Conservation (phyloP, 2,888 invertebrate species). For the Pediacus dermestoides region DNA sequence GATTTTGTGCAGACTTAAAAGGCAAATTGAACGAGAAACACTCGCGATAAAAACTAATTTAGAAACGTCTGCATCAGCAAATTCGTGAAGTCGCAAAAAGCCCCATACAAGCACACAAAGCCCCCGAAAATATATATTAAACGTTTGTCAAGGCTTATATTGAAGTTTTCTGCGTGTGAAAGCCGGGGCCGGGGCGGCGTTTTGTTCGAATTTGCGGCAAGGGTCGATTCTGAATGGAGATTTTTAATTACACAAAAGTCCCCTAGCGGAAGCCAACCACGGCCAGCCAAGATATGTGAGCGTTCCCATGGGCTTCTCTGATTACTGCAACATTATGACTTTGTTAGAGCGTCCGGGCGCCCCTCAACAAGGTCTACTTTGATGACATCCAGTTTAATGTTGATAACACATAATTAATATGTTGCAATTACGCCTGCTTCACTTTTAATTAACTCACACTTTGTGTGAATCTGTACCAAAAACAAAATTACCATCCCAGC, state of each 20-base stretch:
- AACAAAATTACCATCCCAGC: no score
- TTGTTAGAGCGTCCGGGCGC: no score
- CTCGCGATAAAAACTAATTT: slow-evolving; percentile 34
- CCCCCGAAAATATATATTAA: slow-evolving; percentile 29
- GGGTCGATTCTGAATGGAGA: slow-evolving; percentile 27
- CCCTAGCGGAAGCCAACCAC: slow-evolving; percentile 20
- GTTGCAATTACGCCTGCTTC: no score
- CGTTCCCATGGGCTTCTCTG: slow-evolving; percentile 27
- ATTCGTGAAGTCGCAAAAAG: slow-evolving; percentile 24
- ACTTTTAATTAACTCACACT: no score
- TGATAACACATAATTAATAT: no score
- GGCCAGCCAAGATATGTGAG: slow-evolving; percentile 29
- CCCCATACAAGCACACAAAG: slow-evolving; percentile 24
- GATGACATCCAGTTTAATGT: no score
- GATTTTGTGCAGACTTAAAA: no score
- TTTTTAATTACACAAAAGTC: slow-evolving; percentile 34
- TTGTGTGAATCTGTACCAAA: no score
- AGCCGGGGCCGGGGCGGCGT: slow-evolving; percentile 28
- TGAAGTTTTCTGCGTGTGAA: slow-evolving; percentile 32
- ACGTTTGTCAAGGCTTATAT: slow-evolving; percentile 31
- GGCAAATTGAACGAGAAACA: no score
- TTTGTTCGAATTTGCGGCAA: slow-evolving; percentile 23
- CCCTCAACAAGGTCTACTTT: no score
- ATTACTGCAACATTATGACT: slow-evolving; percentile 30
- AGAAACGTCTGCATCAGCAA: slow-evolving; percentile 27